Base-by-base conservation (phyloP, 1,140 invertebrate species). In the Scaptomyza pallida region DNA sequence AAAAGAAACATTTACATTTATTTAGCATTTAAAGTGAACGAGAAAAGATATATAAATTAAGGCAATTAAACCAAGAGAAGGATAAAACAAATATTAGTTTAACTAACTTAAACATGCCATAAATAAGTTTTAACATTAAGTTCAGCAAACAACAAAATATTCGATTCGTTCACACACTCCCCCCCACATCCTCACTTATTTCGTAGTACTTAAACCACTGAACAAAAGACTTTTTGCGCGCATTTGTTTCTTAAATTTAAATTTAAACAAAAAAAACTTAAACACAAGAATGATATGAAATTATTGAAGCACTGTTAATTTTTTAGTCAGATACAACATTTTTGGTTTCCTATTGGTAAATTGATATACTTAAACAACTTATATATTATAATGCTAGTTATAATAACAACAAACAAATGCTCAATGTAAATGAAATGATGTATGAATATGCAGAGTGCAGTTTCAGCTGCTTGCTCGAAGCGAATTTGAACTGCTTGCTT, bases 51-150 rank as follows among this genome's bases (percentile, higher is more conserved):
- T 19, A 12, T 59, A 41, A 17, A n/a, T 21, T 26, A 35, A 26
- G 2, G 19, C 35, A 54, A 16, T 41, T 19, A 41, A 30, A 17
- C 44, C 13, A 26, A 33, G 30, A 48, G 41, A 59, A 61, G 47
- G 41, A 72, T 61, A 70, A 45, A 56, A 16, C 70, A 77, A 82
- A 78, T 73, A 76, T 80, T 86, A 85, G 81, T 85, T 81, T 85
- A 85, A 85, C 81, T 85, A 86, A 85, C 81, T 85, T 85, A 86
- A 85, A 85, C 81, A 85, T 85, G 81, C 81, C 81, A 85, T 85
- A 85, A 81, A 86, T 85, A 85, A 86, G 81, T 86, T 85, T 60
- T 56, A 62, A 61, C 54, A 64, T 86, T 86, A 85, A 83, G 80
- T 85, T 86, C 35, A 40, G 35, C 54, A 23, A 30, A n/a, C 13